Evolutionary conservation across 2,888 invertebrate species (phyloP), one percentile per base, ranked within the genome.

Genomic region (Temnothorax rugatulus): DNA sequence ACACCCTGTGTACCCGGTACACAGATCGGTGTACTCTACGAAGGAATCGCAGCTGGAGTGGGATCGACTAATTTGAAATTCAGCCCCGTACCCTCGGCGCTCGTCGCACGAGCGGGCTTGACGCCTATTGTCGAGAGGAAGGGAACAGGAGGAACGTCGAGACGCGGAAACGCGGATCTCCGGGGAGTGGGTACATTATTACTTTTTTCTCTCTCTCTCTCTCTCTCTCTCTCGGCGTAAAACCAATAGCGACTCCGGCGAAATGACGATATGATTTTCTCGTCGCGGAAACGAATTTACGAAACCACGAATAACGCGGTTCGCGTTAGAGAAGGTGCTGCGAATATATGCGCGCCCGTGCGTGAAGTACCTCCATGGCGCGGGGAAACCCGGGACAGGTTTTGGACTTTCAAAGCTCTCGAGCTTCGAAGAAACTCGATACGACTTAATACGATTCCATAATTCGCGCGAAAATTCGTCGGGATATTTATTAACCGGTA

Each of bases 41-140:
- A 44, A 76, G 85, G 82, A 84, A 84, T 76, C 79, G 79, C 76
- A 71, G 34, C 21, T 29, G 73, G 77, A 83, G 64, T 74, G 52
- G 79, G 52, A 71, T 75, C 84, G 86, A 86, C 86, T 87, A 89
- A 93, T 91, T 91, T 91, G 71, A 92, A 93, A 94, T 94, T 93
- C 93, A 91, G 91, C 77, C 84, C 86, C 87, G 91, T 84, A 86
- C 89, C 87, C 87, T 86, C 71, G 47, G 34, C n/a, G 63, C 82
- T 83, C 79, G 86, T 86, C 92, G 94, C 94, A 93, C 94, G 93
- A 90, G 87, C 87, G 93, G 88, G 86, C 90, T 91, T 91, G 79
- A 84, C 81, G 87, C 87, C 75, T 86, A 13, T 18, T 59, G 61
- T 82, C 50, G 83, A 61, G 38, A 41, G 21, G 8, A 44, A 25